phyloP scores from a whole-genome alignment of 1,140 invertebrate genomes.

The Magallana angulata region DNA sequence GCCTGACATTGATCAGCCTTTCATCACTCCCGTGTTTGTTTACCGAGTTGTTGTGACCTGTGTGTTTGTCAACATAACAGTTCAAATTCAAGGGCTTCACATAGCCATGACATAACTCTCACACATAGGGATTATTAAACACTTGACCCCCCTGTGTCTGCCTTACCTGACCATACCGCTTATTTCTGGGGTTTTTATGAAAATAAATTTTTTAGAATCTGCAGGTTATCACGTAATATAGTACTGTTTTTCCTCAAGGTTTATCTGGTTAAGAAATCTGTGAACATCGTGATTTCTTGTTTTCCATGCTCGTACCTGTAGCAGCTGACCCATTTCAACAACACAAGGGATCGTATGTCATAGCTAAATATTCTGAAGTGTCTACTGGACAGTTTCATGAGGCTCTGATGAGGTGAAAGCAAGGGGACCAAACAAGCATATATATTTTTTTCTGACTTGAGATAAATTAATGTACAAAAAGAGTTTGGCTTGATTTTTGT shows the following conservation, averaged over 20 bases:
- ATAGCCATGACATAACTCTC: background rate
- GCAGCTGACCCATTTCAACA: background rate
- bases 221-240: background rate
- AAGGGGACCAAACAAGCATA: background rate
- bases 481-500: background rate
- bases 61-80: constrained; percentile 18
- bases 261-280: constrained; percentile 28
- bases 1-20: background rate
- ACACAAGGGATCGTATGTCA: background rate
- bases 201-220: background rate
- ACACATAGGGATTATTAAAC: background rate
- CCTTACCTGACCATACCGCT: background rate
- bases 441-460: background rate
- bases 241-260: background rate
- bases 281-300: background rate
- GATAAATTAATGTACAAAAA: background rate
- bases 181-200: background rate
- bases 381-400: background rate
- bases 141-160: background rate
- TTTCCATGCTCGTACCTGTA: background rate
- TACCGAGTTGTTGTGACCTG: constrained; percentile 21
- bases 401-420: background rate
- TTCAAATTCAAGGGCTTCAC: background rate
- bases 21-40: background rate
- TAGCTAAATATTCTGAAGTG: background rate